A percentile compares a stretch with the other conserved stretches of the same genome.
Conservation (phyloP, 2,113 vertebrate species). For the Pyrgilauda ruficollis region DNA sequence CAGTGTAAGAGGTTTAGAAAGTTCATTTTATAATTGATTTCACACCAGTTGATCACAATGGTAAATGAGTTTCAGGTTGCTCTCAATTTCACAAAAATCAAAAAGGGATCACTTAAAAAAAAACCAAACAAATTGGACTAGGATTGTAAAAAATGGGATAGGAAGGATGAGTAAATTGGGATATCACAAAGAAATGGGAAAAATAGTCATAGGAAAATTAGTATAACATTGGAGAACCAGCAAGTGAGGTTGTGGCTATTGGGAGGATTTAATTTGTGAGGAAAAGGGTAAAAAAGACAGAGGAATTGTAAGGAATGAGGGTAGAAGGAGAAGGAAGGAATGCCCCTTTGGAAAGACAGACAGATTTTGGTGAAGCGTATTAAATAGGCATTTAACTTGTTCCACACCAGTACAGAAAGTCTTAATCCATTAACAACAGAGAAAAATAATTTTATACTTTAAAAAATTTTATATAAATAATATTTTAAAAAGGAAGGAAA, state of each 20-base stretch:
- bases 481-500: conserved; percentile 33
- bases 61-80: conserved; percentile 78
- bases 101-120: conserved; percentile 33
- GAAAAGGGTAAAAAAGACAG: conserved; percentile 67
- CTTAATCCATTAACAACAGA: conserved; percentile 34
- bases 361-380: neutral
- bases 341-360: conserved; percentile 71
- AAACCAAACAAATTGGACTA: neutral
- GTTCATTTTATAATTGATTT: conserved; percentile 45
- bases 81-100: conserved; percentile 63
- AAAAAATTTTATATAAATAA: neutral
- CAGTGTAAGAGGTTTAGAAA: conserved; percentile 18
- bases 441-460: neutral
- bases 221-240: conserved; percentile 59
- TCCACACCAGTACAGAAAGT: conserved; percentile 29
- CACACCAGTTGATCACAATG: conserved; percentile 70
- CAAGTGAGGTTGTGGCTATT: conserved; percentile 52
- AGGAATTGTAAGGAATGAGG: conserved; percentile 68
- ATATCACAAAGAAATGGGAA: conserved; percentile 39
- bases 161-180: conserved; percentile 40
- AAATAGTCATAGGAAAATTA: conserved; percentile 72
- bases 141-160: conserved; percentile 36
- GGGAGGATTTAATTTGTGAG: conserved; percentile 59
- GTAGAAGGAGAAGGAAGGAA: conserved; percentile 87
- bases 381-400: conserved; percentile 42